Base-by-base conservation (phyloP, 2,797 vertebrate genomes). In the Mus caroli region DNA sequence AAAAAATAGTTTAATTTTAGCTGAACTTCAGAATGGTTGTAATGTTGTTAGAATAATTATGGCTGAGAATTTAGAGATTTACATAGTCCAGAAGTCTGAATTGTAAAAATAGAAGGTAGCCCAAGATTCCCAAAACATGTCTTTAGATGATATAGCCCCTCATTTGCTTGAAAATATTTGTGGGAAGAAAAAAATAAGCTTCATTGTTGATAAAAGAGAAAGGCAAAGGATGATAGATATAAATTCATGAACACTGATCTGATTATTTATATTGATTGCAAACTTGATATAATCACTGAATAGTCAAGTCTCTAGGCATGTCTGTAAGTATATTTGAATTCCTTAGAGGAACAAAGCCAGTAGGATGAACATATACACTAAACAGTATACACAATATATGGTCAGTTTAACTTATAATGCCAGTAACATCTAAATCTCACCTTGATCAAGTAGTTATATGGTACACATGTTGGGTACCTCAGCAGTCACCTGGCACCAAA, bases 1-100 rank as follows among this genome's bases (percentile, higher is more conserved):
- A 75, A 92, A 94, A 82, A 88, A 75, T 0, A 11, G 26, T 88
- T 95, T 83, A 31, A 88, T 88, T 88, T 4, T 34, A 62, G 17
- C 0, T 54, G 22, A 88, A 88, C 7, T 14, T 87, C 4, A 77
- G 84, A n/a, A 79, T 17, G 92, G 5, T 4, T 1, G 3, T 92
- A 24, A 54, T 26, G 31, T 6, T 87, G 31, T 52, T 60, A 94
- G 17, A 54, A 54, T 15, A 54, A 54, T 43, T n/a, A 26, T 24
- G 46, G 24, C 28, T 76, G 13, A 71, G 9, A 76, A 56, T 4
- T 22, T 62, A 84, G 12, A 80, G 31, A 64, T 60, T 88, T 92
- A 88, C 89, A 34, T 9, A 84, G 31, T 20, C 83, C 17, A 91
- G 17, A 37, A 75, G 26, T 56, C 73, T 67, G 56, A 91, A 52